Evolutionary conservation across 1,140 invertebrate genomes (phyloP).

Genomic region (Zaprionus lachaisei): DNA sequence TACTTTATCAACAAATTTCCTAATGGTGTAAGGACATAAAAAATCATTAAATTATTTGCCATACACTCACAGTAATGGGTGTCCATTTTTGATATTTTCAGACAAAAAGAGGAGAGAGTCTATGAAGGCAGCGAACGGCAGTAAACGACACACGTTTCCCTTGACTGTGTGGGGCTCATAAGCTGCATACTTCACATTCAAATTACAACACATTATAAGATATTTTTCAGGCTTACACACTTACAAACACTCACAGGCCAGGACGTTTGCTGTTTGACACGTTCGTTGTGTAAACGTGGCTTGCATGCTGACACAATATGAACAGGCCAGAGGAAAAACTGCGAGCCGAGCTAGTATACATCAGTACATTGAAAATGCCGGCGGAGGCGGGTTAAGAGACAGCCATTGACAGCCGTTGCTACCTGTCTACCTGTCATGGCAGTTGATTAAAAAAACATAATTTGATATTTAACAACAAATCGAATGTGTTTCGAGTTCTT

Average conservation of each 20-base stretch:
- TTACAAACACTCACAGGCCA: neutral
- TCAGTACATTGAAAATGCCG: neutral
- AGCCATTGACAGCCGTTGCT: neutral
- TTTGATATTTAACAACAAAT: conserved; percentile 4
- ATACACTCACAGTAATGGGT: neutral
- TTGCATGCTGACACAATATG: conserved; percentile 2
- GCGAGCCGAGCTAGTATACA: neutral
- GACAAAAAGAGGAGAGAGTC: neutral
- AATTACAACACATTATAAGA: conserved; percentile 5
- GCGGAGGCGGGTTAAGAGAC: neutral
- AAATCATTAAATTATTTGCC: neutral
- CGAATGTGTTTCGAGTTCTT: neutral
- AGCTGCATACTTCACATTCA: conserved; percentile 3
- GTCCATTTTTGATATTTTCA: neutral
- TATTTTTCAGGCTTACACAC: conserved; percentile 7
- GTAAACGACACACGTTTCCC: neutral
- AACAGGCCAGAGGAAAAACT: neutral
- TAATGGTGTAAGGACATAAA: too few species aligned
- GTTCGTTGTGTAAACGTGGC: conserved; percentile 3
- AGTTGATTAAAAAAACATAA: conserved; percentile 8
- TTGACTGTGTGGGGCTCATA: neutral
- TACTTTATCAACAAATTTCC: too few species aligned
- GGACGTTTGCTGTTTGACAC: conserved; percentile 6
- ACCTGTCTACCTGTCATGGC: neutral
- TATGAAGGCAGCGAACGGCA: too few species aligned